These are phyloP conservation scores for Leuciscus idus DNA, from an alignment of 2,113 vertebrate genomes.

Conservation along the genomic window DNA sequence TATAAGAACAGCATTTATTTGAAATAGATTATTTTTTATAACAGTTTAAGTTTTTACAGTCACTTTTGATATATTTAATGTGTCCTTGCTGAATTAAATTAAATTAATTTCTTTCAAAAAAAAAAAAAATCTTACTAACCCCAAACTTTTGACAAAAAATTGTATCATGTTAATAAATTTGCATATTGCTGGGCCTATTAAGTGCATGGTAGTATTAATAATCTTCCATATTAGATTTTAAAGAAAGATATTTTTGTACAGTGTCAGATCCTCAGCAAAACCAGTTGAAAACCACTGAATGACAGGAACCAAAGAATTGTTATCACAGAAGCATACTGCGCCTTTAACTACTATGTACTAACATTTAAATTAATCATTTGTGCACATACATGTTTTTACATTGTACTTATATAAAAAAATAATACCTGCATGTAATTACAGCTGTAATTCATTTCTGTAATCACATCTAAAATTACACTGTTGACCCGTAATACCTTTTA, in stretches of 20 bases:
- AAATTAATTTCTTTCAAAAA: not conserved
- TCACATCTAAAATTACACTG: too few relatives aligned
- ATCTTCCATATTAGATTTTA: not conserved
- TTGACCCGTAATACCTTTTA: too few relatives aligned
- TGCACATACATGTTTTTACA: too few relatives aligned
- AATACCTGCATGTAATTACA: too few relatives aligned
- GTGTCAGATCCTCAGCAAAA: not conserved
- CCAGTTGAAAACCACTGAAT: not conserved
- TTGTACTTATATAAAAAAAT: too few relatives aligned
- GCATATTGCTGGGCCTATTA: not conserved
- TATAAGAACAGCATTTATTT: too few relatives aligned
- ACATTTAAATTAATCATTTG: too few relatives aligned
- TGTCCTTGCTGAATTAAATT: not conserved
- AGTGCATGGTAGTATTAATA: not conserved
- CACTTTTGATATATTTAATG: not conserved
- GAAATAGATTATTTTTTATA: too few relatives aligned
- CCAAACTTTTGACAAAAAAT: not conserved
- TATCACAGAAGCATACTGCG: not conserved
- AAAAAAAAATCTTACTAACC: not conserved
- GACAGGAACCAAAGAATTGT: not conserved
- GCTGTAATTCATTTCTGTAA: too few relatives aligned
- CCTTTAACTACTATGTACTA: too few relatives aligned
- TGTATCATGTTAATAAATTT: not conserved
- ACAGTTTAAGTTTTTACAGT: not conserved
- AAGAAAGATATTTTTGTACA: not conserved